A percentile compares a stretch with the other conserved stretches of the same genome.
phyloP scores from a whole-genome alignment of 1,140 invertebrate genomes.

The Plodia interpunctella region DNA sequence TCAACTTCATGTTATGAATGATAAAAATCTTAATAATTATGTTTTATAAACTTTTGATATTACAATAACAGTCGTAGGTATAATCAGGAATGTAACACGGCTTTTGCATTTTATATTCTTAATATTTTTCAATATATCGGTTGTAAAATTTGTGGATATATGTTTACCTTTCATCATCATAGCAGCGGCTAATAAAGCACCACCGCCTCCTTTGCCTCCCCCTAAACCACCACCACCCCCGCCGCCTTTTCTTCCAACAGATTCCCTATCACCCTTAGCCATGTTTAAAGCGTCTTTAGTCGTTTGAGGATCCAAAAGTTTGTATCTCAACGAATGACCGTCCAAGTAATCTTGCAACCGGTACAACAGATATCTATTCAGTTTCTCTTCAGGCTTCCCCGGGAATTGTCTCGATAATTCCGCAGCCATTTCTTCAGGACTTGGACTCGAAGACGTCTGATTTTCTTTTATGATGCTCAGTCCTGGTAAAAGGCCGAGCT shows the following conservation, averaged over 20 bases:
- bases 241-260: slow-evolving; percentile 58
- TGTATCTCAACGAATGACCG: slow-evolving; percentile 85
- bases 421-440: slow-evolving; percentile 82
- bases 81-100: too few species aligned
- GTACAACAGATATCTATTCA: slow-evolving; percentile 80
- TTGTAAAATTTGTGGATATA: too few species aligned
- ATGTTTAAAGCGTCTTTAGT: slow-evolving; percentile 67
- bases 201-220: slow-evolving; percentile 76
- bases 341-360: slow-evolving; percentile 82
- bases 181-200: slow-evolving; percentile 77
- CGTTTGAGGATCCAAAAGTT: slow-evolving; percentile 81
- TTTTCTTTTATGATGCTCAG: slow-evolving; percentile 84
- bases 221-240: slow-evolving; percentile 45
- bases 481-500: slow-evolving; percentile 78
- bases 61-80: too few species aligned
- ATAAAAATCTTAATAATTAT: too few species aligned
- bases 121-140: too few species aligned
- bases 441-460: slow-evolving; percentile 74
- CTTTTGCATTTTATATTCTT: too few species aligned
- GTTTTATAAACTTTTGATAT: too few species aligned
- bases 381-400: slow-evolving; percentile 84
- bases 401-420: slow-evolving; percentile 86
- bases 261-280: slow-evolving; percentile 55
- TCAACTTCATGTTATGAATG: too few species aligned
- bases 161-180: slow-evolving; percentile 82